phyloP scores from a whole-genome alignment of 2,113 vertebrate species.

The Platysternon megacephalum region DNA sequence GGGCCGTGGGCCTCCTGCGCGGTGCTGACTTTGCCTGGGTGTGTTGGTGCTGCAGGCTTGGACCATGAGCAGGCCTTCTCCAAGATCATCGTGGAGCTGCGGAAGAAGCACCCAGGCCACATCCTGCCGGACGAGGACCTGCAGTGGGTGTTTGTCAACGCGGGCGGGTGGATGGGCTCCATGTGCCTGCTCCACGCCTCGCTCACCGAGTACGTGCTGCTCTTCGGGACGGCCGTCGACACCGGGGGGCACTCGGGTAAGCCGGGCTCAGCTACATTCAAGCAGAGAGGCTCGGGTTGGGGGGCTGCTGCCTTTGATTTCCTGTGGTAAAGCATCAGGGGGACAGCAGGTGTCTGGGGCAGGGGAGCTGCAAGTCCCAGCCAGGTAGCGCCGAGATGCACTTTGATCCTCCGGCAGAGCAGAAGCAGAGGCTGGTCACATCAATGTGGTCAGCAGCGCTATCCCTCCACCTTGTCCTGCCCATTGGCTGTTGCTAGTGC shows the following conservation, averaged over 20 bases:
- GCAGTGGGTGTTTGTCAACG: conserved; percentile 97
- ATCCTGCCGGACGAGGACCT: conserved; percentile 95
- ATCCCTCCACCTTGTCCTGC: no score
- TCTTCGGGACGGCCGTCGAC: conserved; percentile 94
- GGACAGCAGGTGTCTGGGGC: no score
- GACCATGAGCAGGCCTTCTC: conserved; percentile 96
- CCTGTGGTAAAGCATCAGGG: no score
- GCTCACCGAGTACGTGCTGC: conserved; percentile 92
- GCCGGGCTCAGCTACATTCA: not conserved
- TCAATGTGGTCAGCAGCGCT: no score
- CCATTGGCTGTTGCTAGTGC: no score
- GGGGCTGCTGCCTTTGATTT: not conserved
- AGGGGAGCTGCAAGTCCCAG: no score
- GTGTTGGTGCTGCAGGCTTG: conserved; percentile 81
- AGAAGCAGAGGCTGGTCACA: no score
- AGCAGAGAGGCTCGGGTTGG: not conserved
- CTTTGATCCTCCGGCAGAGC: no score
- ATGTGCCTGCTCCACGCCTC: conserved; percentile 95
- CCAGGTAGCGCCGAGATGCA: no score
- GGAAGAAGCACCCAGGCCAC: conserved; percentile 93
- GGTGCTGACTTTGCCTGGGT: not conserved
- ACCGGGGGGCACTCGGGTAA: conserved; percentile 95
- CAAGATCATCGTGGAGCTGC: conserved; percentile 94
- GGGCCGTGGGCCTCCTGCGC: no score
- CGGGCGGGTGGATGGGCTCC: conserved; percentile 96